Evolutionary conservation across 2,113 vertebrate genomes (phyloP), one percentile per base, ranked within the genome.

Genomic region (Microtus richardsoni): DNA sequence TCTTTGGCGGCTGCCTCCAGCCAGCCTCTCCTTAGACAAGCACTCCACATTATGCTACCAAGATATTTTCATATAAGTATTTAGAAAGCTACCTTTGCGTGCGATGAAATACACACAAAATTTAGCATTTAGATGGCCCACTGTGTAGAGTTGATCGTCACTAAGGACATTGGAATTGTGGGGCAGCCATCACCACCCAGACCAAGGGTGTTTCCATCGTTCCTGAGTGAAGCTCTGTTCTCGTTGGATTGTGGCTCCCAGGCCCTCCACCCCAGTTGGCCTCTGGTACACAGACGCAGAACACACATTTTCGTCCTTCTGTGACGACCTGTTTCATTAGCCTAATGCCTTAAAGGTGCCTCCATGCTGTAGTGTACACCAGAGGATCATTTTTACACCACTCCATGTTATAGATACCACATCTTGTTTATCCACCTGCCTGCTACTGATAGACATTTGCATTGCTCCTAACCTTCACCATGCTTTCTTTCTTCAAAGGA

Each of bases 51-150:
- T 41, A 33, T 7, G 22, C 73, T 41, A 83, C 47, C 44, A 54
- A 91, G 90, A 74, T 82, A 54, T 95, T 94, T 84, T 95, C 52
- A 26, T 75, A 47, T 64, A 7, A 66, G 47, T 85, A 77, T 41
- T 87, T 68, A 79, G 90, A 87, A 60, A 93, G 28, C 47, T 68
- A 79, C 33, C n/a, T 75, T 33, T 49, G 33, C 30, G 14, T 71
- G 36, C 49, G 64, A 73, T 41, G 22, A 73, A 87, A 73, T 49
- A 74, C 21, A 74, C 16, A 78, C 75, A 74, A 85, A 54, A 75
- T 54, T 77, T 5, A 83, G 26, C 44, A 68, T 73, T 41, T 54
- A 78, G 71, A 60, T 13, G 3, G 28, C n/a, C 87, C 47, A 89
- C 3, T 89, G 36, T 16, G 44, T 66, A 87, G 3, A 62, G 47